Base-by-base conservation (phyloP, 2,888 invertebrate genomes). In the Actias luna region DNA sequence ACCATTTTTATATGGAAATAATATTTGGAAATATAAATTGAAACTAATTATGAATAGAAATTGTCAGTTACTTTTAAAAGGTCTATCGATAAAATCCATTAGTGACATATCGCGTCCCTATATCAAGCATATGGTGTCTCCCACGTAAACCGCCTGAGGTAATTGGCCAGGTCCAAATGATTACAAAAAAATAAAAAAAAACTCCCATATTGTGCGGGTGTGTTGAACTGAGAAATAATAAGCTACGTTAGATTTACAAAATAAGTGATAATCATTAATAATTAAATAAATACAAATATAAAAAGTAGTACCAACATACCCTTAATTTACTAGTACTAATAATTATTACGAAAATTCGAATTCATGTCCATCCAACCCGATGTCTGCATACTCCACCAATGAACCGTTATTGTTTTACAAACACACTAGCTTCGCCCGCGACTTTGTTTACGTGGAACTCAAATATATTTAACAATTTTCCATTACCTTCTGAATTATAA, bases 111-210 rank as follows among this genome's bases (percentile, higher is more conserved):
- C 67, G 60, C 82, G 78, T 77, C 82, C 64, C 82, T 82, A 77
- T 55, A 31, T 60, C 65, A 68, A 66, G 75, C 89, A 88, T 81
- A 87, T 89, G 89, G 77, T 74, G 81, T 78, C 79, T 85, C 84
- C 80, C 88, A 87, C 83, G 78, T 75, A 72, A 64, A 67, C 73
- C 71, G 65, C 65, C 67, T 52, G 55, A 67, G 77, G 79, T 88
- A 88, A 88, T 88, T 88, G 87, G 83, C 84, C 79, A 67, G 79
- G 72, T 71, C 74, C 68, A 71, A 72, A 71, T 72, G 77, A 74
- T 77, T 72, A 75, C 46, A 25, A 75, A 78, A 75, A 76, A 68
- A 71, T 77, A n/a, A n/a, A n/a, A n/a, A n/a, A n/a, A 42, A 42
- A 50, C 67, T 68, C 61, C 74, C 78, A 66, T 76, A 80, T 76